Conservation (phyloP, 2,888 invertebrate genomes). For the Ectobius pallidus region DNA sequence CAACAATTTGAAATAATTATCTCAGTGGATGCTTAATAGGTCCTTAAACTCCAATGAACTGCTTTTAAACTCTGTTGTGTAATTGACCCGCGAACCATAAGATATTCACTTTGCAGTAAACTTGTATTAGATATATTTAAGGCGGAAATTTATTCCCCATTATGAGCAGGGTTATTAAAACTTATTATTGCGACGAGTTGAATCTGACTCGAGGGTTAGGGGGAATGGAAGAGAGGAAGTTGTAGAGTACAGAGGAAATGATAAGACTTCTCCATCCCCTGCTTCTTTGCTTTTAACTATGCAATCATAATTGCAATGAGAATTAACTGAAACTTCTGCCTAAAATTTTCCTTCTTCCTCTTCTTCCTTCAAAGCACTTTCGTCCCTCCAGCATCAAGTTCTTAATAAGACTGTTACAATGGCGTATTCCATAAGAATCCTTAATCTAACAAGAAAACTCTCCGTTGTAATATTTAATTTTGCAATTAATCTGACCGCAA, state of each 20-base stretch:
- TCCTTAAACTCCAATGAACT: neutral
- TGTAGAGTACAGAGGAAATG: neutral
- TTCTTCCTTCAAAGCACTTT: neutral
- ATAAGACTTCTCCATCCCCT: neutral
- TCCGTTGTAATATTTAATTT: no score
- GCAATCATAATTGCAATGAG: slow-evolving; percentile 17
- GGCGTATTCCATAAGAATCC: no score
- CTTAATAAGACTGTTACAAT: no score
- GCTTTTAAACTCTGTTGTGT: neutral
- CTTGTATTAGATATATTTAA: slow-evolving; percentile 12
- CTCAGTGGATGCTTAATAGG: neutral
- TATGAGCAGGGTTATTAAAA: slow-evolving; percentile 16
- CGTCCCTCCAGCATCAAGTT: no score
- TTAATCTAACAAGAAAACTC: no score
- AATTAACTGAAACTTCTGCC: slow-evolving; percentile 9
- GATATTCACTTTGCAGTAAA: neutral
- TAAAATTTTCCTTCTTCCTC: neutral
- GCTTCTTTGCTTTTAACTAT: neutral
- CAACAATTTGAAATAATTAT: neutral
- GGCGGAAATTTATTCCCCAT: slow-evolving; percentile 23
- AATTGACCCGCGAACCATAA: neutral
- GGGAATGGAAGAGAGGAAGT: neutral
- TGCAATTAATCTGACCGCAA: no score
- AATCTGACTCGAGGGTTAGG: neutral
- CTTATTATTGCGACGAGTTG: slow-evolving; percentile 4